A percentile compares a stretch with the other conserved stretches of the same genome.
phyloP scores from a whole-genome alignment of 2,797 vertebrate genomes.

The Anabas testudineus region DNA sequence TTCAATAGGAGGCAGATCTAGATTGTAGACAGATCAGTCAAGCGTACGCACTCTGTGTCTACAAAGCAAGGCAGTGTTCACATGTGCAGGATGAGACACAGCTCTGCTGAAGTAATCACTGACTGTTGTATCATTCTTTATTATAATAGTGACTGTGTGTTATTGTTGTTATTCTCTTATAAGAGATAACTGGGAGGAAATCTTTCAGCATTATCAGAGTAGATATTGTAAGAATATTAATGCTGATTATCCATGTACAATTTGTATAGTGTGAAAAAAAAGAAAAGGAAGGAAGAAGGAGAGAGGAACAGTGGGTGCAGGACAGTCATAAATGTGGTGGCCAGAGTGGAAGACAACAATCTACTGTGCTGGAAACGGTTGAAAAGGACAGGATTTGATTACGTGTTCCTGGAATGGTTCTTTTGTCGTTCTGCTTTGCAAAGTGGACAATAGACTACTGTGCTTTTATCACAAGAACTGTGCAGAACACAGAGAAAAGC shows the following conservation, averaged over 20 bases:
- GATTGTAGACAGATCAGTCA: too few species aligned
- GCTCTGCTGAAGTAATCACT: too few species aligned
- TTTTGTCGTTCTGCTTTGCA: conserved; percentile 60
- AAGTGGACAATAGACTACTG: conserved; percentile 42
- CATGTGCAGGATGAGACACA: too few species aligned
- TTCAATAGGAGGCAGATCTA: too few species aligned
- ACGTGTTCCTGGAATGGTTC: conserved; percentile 54
- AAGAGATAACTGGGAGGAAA: not conserved
- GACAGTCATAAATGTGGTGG: not conserved
- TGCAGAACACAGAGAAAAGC: not conserved
- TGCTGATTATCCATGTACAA: not conserved
- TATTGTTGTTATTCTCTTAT: not conserved
- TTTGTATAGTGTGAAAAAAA: not conserved
- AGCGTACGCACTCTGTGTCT: too few species aligned
- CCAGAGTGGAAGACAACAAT: conserved; percentile 1
- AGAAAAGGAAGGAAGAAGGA: not conserved
- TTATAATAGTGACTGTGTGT: not conserved
- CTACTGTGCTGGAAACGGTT: conserved; percentile 16
- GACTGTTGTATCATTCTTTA: too few species aligned
- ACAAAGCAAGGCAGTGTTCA: too few species aligned
- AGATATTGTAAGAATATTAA: not conserved
- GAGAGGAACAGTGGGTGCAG: not conserved
- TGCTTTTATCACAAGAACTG: conserved; percentile 40
- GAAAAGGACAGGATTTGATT: conserved; percentile 64
- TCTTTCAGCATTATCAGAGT: not conserved